Evolutionary conservation across 2,113 vertebrate species (phyloP), one percentile per base, ranked within the genome.

Genomic region (Collichthys lucidus): DNA sequence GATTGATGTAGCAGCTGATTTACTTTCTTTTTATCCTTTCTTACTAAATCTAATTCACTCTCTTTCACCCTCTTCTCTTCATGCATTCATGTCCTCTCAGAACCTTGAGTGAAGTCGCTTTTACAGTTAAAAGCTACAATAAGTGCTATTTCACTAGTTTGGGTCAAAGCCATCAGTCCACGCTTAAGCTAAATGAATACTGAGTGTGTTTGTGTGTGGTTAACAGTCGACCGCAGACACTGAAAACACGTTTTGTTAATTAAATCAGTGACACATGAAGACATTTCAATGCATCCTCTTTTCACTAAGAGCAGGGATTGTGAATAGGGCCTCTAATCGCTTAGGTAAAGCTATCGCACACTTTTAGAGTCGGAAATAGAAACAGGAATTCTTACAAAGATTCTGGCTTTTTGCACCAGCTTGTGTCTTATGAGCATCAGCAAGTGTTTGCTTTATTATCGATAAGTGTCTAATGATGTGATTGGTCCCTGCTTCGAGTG

Each of bases 401-500:
- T 71, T 63, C 11, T 15, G 82, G 84, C 69, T 78, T 77, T 50
- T 79, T 67, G 72, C 66, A 0, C 64, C 86, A 78, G 74, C 79
- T 83, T 69, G 77, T 44, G 53, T 82, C 67, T 88, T 83, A 81
- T 84, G 84, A 89, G 84, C 77, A 74, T 79, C 78, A 56, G 81
- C 72, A 50, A 64, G 77, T 44, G 79, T 68, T 83, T 74, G 64
- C 81, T 50, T 67, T 73, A 70, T 83, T 86, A 88, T 86, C 71
- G 57, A 90, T 90, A 83, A 80, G 66, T 83, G 59, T 62, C 74
- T 88, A 91, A 91, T 91, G 86, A 87, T 80, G 90, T 86, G 86
- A 89, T 88, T 86, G 86, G 85, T 89, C 74, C 31, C 47, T 55
- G 77, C 80, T 74, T 67, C 9, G 63, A 82, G 79, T 19, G 0